Evolutionary conservation across 2,888 invertebrate genomes (phyloP).

Genomic region (Scaptomyza polygonia): DNA sequence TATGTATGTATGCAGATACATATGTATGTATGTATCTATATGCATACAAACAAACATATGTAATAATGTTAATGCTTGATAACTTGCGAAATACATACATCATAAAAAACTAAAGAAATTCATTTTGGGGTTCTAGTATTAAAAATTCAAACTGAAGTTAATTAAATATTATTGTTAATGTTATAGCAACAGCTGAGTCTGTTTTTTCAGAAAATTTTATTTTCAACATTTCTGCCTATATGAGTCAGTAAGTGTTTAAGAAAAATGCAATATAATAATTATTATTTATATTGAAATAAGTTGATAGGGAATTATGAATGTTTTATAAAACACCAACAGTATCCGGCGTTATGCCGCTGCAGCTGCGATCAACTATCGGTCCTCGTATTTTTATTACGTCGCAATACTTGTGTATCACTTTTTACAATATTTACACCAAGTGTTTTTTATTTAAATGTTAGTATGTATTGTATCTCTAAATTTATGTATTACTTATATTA

Average conservation of each 20-base stretch:
- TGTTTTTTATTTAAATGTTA: conserved; percentile 64
- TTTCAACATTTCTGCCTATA: conserved; percentile 1
- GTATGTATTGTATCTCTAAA: conserved; percentile 51
- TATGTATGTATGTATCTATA: background rate
- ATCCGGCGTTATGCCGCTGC: conserved; percentile 29
- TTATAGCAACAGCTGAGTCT: conserved; percentile 16
- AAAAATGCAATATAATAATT: conserved; percentile 29
- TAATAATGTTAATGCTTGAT: conserved; percentile 33
- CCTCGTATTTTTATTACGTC: conserved; percentile 40
- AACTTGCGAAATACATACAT: conserved; percentile 44
- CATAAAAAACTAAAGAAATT: conserved; percentile 55
- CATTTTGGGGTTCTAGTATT: conserved; percentile 32
- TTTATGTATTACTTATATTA: conserved; percentile 37
- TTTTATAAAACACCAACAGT: conserved; percentile 74
- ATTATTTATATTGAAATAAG: conserved; percentile 50
- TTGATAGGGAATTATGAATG: conserved; percentile 38
- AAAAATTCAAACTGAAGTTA: conserved; percentile 55
- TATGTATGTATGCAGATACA: conserved; percentile 25
- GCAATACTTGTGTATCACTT: conserved; percentile 66
- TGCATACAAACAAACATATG: background rate
- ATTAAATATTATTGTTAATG: background rate
- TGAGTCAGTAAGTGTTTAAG: conserved; percentile 24
- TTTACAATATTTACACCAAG: conserved; percentile 81
- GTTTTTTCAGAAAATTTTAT: conserved; percentile 22
- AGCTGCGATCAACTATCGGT: conserved; percentile 12